phyloP scores from a whole-genome alignment of 1,140 invertebrate species.

The Zelostemma sp. region DNA sequence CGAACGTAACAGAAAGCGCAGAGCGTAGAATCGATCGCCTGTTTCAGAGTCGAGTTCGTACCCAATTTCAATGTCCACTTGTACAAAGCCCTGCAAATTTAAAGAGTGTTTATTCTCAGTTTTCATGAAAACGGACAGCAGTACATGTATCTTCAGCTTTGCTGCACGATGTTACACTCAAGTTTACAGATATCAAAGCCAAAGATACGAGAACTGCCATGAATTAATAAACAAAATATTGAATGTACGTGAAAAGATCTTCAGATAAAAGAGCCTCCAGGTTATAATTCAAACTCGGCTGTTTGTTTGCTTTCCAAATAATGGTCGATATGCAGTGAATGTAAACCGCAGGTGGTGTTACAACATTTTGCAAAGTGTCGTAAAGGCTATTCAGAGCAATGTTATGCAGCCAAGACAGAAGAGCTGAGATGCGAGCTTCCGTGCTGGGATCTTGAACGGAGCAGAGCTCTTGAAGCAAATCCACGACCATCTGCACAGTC shows the following conservation, averaged over 20 bases:
- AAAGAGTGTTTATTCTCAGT: not conserved
- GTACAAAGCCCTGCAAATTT: constrained; percentile 74
- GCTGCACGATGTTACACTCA: too few relatives aligned
- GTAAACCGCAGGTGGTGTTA: constrained; percentile 71
- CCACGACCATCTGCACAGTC: constrained; percentile 80
- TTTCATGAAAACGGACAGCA: too few relatives aligned
- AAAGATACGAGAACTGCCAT: too few relatives aligned
- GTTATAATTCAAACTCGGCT: constrained; percentile 73
- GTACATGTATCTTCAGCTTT: too few relatives aligned
- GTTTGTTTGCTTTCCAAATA: constrained; percentile 82
- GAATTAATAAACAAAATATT: too few relatives aligned
- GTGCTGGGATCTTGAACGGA: constrained; percentile 71
- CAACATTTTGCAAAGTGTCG: constrained; percentile 46
- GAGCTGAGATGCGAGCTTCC: constrained; percentile 70
- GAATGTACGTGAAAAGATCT: constrained; percentile 75
- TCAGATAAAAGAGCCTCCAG: constrained; percentile 76
- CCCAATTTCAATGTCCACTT: constrained; percentile 80
- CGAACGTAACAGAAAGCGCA: constrained; percentile 88
- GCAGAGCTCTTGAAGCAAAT: constrained; percentile 83
- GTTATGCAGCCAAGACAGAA: constrained; percentile 75
- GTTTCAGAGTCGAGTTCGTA: constrained; percentile 80
- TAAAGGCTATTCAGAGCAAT: constrained; percentile 65
- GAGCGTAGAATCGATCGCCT: constrained; percentile 82
- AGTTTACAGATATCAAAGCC: too few relatives aligned
- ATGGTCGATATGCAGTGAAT: constrained; percentile 83